A percentile compares a stretch with the other conserved stretches of the same genome.
phyloP scores from a whole-genome alignment of 2,113 vertebrate genomes.

The Machaerirhynchus nigripectus region DNA sequence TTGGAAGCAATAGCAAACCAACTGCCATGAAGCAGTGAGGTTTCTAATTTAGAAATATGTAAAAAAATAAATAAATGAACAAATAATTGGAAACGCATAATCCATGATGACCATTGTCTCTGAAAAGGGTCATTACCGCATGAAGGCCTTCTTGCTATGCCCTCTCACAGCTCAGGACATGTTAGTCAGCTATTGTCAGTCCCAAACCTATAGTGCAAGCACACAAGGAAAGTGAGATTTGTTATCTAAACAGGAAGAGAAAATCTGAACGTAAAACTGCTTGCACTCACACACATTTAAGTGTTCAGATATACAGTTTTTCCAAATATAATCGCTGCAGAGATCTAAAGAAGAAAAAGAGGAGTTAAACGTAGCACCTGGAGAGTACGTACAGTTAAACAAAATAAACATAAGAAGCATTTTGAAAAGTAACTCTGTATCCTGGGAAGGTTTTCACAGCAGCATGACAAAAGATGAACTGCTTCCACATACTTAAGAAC shows the following conservation, averaged over 20 bases:
- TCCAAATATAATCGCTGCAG: conserved; percentile 98
- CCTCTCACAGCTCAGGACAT: conserved; percentile 87
- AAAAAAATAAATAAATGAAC: conserved; percentile 85
- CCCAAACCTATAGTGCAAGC: conserved; percentile 89
- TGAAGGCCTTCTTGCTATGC: conserved; percentile 83
- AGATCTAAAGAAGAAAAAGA: conserved; percentile 99
- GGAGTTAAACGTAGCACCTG: conserved; percentile 82
- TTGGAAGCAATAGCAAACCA: conserved; percentile 84
- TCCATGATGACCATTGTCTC: conserved; percentile 86
- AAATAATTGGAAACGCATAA: conserved; percentile 85
- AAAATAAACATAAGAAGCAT: conserved; percentile 69
- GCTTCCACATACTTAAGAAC: conserved; percentile 37
- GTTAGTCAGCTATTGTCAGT: conserved; percentile 90
- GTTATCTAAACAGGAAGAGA: conserved; percentile 88
- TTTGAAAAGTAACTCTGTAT: conserved; percentile 59
- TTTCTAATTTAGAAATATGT: conserved; percentile 81
- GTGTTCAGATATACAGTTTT: conserved; percentile 97
- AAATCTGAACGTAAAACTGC: conserved; percentile 92
- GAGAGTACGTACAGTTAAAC: conserved; percentile 69
- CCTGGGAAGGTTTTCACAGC: conserved; percentile 25
- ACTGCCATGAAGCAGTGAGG: conserved; percentile 86
- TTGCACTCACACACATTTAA: conserved; percentile 99
- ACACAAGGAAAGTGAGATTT: conserved; percentile 87
- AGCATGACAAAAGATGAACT: conserved; percentile 29
- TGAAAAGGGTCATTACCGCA: conserved; percentile 86